Base-by-base conservation (phyloP, 2,888 invertebrate species). In the Branchellion lobata region DNA sequence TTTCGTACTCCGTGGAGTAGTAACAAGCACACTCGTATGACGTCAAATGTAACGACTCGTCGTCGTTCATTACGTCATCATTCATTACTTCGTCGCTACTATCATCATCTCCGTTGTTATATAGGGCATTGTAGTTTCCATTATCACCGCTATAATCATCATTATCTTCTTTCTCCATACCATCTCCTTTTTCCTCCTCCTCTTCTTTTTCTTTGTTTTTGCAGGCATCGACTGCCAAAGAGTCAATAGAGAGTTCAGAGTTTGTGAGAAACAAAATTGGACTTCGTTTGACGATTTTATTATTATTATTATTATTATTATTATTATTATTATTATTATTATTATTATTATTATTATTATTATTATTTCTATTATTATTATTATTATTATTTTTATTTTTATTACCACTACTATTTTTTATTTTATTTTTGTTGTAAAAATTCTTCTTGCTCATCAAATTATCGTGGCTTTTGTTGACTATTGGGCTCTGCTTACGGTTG, bases 1-100 rank as follows among this genome's bases (percentile, higher is more conserved):
- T 57, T 5, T 24, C 61, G 21, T 57, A 57, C 24, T 57, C 61
- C 5, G 61, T 57, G 24, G 61, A 57, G 61, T 57, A 57, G 24
- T 57, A 57, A n/a, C 61, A 57, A 24, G 61, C n/a, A 57, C 61
- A 57, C 61, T 57, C 61, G 24, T 57, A 57, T 14, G 61, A 24
- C 21, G 61, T 57, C 24, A 57, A 24, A 57, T 57, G 5, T n/a
- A 57, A 57, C 5, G 61, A 57, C n/a, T 57, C 61, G 21, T 57
- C 61, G 21, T 57, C 61, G 14, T 18, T 24, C 14, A 40, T 40
- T 5, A 57, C 61, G 5, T 57, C 61, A 24, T 57, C 24, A 24
- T 57, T n/a, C 3, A 18, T n/a, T n/a, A 5, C 21, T n/a, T 57
- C 61, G 21, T 57, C 61, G n/a, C 21, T n/a, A 57, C 24, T 24